Evolutionary conservation across 1,140 invertebrate species (phyloP).

Genomic region (Sitophilus oryzae): DNA sequence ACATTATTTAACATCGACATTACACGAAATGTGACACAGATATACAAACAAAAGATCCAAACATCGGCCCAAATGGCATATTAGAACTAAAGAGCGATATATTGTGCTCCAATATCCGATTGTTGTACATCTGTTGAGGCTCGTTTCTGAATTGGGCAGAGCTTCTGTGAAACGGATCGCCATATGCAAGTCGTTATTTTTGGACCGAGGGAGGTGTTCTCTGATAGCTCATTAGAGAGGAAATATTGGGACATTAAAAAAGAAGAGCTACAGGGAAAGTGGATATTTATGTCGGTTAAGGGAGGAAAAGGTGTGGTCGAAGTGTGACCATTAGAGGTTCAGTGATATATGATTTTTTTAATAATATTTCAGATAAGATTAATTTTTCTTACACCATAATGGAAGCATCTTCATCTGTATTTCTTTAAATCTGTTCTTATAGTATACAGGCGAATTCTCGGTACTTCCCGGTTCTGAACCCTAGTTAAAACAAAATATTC

Average conservation of each 20-base stretch:
- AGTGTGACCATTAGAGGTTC: background rate
- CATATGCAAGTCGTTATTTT: background rate
- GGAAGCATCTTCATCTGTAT: no score
- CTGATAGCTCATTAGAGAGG: background rate
- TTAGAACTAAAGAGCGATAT: conserved; percentile 1
- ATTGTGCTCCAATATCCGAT: background rate
- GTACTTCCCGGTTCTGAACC: no score
- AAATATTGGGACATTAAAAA: background rate
- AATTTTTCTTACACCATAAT: no score
- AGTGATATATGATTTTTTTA: no score
- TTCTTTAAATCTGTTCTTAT: no score
- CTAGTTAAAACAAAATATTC: no score
- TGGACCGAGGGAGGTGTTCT: background rate
- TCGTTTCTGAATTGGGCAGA: background rate
- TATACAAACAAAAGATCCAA: no score
- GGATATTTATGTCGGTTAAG: background rate
- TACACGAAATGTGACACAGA: no score
- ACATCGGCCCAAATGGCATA: background rate
- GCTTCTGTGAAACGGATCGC: background rate
- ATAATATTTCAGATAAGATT: no score
- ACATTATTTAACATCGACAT: no score
- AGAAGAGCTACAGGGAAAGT: background rate
- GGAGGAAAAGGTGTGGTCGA: background rate
- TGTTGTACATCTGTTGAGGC: background rate
- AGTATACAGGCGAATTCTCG: no score